Evolutionary conservation across 2,888 invertebrate species (phyloP), one percentile per base, ranked within the genome.

Genomic region (Pimpla rufipes): DNA sequence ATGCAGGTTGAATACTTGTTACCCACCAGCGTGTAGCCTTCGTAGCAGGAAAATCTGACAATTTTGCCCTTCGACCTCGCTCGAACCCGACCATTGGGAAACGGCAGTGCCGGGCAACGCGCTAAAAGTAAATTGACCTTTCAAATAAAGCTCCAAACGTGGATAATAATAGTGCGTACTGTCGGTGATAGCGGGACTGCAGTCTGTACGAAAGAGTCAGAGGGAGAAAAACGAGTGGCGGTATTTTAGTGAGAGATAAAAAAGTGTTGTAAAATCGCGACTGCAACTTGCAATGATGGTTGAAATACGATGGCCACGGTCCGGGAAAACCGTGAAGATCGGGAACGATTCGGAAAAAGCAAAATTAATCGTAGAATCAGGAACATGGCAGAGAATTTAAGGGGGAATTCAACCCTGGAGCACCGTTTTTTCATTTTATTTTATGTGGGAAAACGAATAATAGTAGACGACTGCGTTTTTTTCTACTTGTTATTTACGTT

Each of bases 1-100:
- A 94, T 93, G 90, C 97, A 98, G 18, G 95, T 96, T 18, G 96
- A 95, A 87, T 96, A 96, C 88, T 94, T 95, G 86, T 96, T 96
- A 0, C 97, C 97, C 0, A 96, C 94, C 42, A 97, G 93, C 47
- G 94, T 94, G 90, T 94, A 97, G 0, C 95, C 95, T 0, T 92
- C 87, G 59, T 93, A 91, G 90, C 97, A 97, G 18, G 91, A 90
- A 90, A 95, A 96, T 89, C 94, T 95, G n/a, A 95, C 94, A 45
- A 96, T 93, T 81, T 94, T 93, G 0, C 95, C 94, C 64, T 94
- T 92, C 45, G 94, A 94, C 42, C 95, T 92, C 8, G 93, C 71
- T 0, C 94, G 93, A 5, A 94, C 93, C 71, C 92, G 91, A 1
- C 95, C 96, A 87, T 96, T 94, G 0, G 88, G 87, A 10, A 96